These are phyloP conservation scores for Cyprinodon brontotheroides DNA, from an alignment of 2,113 vertebrate genomes.

Conservation along the genomic window DNA sequence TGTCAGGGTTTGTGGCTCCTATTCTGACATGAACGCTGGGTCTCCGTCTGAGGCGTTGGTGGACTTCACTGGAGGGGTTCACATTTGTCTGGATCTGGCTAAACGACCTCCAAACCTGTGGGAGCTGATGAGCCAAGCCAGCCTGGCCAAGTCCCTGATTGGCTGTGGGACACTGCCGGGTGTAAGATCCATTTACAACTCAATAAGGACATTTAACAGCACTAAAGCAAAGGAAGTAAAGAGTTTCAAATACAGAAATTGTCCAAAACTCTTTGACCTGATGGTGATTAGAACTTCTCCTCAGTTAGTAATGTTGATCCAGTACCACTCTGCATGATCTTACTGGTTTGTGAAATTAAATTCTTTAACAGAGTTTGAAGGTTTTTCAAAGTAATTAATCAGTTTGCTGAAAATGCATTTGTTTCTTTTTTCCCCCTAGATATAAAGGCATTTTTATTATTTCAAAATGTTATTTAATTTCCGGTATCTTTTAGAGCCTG, in stretches of 20 bases:
- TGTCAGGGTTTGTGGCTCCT: not conserved
- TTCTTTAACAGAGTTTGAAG: too few relatives aligned
- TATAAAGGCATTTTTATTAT: too few relatives aligned
- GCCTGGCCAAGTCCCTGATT: conserved; percentile 75
- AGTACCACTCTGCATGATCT: not conserved
- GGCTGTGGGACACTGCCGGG: conserved; percentile 81
- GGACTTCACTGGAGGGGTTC: not conserved
- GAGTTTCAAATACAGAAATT: not conserved
- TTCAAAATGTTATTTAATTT: too few relatives aligned
- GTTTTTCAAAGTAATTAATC: not conserved
- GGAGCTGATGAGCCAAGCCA: conserved; percentile 78
- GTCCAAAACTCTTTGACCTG: too few relatives aligned
- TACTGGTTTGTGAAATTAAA: too few relatives aligned
- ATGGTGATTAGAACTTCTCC: too few relatives aligned
- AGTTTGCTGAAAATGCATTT: not conserved
- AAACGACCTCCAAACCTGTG: conserved; percentile 77
- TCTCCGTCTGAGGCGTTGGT: not conserved
- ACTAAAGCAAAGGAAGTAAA: not conserved
- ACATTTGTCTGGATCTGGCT: conserved; percentile 44
- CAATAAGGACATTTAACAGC: not conserved
- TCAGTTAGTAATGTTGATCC: not conserved
- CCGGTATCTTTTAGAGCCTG: too few relatives aligned
- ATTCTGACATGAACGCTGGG: not conserved
- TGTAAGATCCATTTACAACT: conserved; percentile 59
- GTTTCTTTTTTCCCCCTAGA: too few relatives aligned